A percentile compares a stretch with the other conserved stretches of the same genome.
Conservation (phyloP, 1,140 invertebrate genomes). For the Cecropterus lyciades region DNA sequence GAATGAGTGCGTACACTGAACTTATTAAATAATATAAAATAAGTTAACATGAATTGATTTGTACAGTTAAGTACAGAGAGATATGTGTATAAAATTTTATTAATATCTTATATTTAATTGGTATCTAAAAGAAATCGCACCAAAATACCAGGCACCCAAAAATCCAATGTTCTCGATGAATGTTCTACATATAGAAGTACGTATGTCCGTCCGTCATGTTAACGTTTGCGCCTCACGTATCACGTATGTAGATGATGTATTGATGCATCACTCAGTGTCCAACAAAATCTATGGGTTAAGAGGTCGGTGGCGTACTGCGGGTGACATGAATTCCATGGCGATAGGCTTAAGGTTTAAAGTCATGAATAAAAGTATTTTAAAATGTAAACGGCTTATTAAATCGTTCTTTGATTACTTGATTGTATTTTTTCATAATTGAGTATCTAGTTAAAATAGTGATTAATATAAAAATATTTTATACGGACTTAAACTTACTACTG, state of each 20-base stretch:
- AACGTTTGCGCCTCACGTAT: slow-evolving; percentile 9
- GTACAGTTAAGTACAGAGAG: too few relatives aligned
- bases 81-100: too few relatives aligned
- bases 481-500: too few relatives aligned
- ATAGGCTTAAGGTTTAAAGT: neutral
- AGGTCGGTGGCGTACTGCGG: slow-evolving; percentile 21
- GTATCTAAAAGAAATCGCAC: neutral
- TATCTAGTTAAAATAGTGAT: too few relatives aligned
- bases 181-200: neutral
- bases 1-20: too few relatives aligned
- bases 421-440: too few relatives aligned
- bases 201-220: neutral
- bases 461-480: too few relatives aligned
- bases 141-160: neutral
- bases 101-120: too few relatives aligned
- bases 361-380: neutral
- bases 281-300: slow-evolving; percentile 36
- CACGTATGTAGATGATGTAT: slow-evolving; percentile 47
- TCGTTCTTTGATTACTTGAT: neutral
- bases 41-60: too few relatives aligned
- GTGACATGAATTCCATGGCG: neutral
- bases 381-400: neutral
- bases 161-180: neutral
- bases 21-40: too few relatives aligned
- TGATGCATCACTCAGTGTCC: slow-evolving; percentile 54